These are phyloP conservation scores for Drosophila mulleri DNA, from an alignment of 2,888 invertebrate genomes.

Conservation along the genomic window DNA sequence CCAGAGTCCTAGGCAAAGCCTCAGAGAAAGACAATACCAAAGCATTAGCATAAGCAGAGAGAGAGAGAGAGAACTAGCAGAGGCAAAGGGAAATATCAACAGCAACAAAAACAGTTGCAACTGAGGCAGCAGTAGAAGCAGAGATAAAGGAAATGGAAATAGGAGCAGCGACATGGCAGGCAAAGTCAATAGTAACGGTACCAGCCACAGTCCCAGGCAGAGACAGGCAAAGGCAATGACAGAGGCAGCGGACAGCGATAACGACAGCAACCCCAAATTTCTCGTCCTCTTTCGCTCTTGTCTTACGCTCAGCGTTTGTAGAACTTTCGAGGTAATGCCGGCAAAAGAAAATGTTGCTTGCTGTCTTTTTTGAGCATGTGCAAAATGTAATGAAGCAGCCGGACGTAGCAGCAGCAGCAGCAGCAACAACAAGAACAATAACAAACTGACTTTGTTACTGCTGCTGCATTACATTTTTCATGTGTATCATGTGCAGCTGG, in stretches of 20 bases:
- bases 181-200: conserved; percentile 11
- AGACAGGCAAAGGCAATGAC: neutral
- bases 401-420: conserved; percentile 43
- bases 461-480: conserved; percentile 35
- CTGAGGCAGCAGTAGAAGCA: neutral
- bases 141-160: conserved; percentile 4
- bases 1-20: neutral
- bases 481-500: conserved; percentile 42
- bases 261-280: neutral
- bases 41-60: neutral
- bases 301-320: neutral
- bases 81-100: neutral
- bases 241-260: neutral
- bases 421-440: conserved; percentile 33
- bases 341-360: conserved; percentile 38
- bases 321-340: conserved; percentile 50
- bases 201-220: conserved; percentile 2
- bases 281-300: neutral
- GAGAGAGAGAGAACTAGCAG: neutral
- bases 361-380: conserved; percentile 35
- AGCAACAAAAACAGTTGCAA: neutral
- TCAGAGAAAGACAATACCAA: conserved; percentile 3
- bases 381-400: conserved; percentile 53
- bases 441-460: conserved; percentile 20
- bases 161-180: neutral